Percentiles rank a stretch among this genome's conserved stretches.
Evolutionary conservation across 2,113 vertebrate species (phyloP).

Genomic region (Pimephales promelas): DNA sequence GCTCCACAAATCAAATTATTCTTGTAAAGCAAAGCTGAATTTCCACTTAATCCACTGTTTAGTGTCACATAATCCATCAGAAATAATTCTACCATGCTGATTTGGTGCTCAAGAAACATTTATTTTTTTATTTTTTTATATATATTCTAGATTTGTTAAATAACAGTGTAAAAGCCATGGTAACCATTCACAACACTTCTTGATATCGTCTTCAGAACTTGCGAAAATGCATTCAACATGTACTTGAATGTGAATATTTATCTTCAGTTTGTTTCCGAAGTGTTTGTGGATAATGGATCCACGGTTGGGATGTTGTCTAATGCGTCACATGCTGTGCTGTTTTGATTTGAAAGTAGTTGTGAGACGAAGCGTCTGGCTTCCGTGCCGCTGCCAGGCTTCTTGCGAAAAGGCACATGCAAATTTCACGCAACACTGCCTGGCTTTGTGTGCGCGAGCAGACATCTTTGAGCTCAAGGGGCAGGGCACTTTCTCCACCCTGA

Average conservation of each 20-base stretch:
- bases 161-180: not conserved
- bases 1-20: too few relatives aligned
- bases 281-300: not conserved
- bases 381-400: conserved; percentile 23
- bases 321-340: conserved; percentile 19
- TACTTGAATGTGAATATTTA: not conserved
- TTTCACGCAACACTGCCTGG: conserved; percentile 52
- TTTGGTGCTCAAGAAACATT: too few relatives aligned
- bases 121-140: not conserved
- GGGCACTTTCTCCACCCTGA: conserved; percentile 61
- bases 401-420: conserved; percentile 48
- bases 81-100: too few relatives aligned
- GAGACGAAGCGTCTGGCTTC: conserved; percentile 35
- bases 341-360: conserved; percentile 25
- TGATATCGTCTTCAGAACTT: not conserved
- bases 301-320: conserved; percentile 1
- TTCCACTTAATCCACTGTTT: not conserved
- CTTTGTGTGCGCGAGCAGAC: conserved; percentile 50
- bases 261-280: not conserved
- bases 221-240: not conserved
- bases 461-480: conserved; percentile 41
- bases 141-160: not conserved
- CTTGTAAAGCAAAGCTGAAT: not conserved
- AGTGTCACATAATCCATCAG: not conserved
- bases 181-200: not conserved